Evolutionary conservation across 2,113 vertebrate species (phyloP).

Genomic region (Proteles cristata): DNA sequence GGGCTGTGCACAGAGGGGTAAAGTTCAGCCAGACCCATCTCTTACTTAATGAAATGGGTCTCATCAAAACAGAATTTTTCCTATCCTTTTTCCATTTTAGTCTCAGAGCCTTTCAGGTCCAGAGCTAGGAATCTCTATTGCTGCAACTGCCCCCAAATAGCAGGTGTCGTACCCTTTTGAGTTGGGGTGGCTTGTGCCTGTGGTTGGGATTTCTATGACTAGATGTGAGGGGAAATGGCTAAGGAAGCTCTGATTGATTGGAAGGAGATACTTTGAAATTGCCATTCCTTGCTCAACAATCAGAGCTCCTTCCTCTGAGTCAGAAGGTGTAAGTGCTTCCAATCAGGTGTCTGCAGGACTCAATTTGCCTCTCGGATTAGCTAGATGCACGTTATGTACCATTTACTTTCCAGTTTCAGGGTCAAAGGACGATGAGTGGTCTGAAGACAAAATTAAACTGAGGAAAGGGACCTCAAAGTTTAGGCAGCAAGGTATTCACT

Average conservation of each 20-base stretch:
- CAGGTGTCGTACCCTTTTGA: rapidly evolving
- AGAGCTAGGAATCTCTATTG: not conserved
- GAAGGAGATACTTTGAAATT: not conserved
- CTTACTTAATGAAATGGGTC: not conserved
- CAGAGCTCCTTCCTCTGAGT: not conserved
- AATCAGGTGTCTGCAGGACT: not conserved
- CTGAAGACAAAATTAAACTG: not conserved
- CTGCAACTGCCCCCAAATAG: not conserved
- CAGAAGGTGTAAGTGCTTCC: not conserved
- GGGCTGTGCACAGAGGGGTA: not conserved
- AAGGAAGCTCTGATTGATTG: conserved; percentile 32
- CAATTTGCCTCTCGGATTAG: not conserved
- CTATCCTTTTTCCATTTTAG: not conserved
- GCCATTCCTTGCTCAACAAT: not conserved
- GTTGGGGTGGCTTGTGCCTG: not conserved
- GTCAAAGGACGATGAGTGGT: not conserved
- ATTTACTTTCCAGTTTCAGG: not conserved
- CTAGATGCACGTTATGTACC: not conserved
- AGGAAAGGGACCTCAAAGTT: not conserved
- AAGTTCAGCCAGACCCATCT: not conserved
- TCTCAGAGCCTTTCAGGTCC: not conserved
- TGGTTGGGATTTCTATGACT: not conserved
- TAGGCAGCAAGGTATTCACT: not conserved
- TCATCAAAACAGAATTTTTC: not conserved
- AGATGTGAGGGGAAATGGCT: not conserved